Evolutionary conservation across 2,113 vertebrate species (phyloP).

Genomic region (Macrotis lagotis): DNA sequence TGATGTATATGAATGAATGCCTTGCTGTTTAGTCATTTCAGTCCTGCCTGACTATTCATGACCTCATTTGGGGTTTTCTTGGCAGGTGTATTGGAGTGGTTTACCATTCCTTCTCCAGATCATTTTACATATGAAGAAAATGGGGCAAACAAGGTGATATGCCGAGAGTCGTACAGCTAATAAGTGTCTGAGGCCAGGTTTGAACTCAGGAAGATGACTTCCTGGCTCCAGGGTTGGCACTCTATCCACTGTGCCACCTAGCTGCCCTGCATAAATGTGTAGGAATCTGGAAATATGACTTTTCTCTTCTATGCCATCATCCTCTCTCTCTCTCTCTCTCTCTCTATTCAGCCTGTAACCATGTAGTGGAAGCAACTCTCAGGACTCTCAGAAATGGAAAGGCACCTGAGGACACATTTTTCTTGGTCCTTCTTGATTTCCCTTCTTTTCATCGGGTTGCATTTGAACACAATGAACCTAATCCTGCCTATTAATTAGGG

Average conservation of each 20-base stretch:
- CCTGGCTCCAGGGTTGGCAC: too few relatives aligned
- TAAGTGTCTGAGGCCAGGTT: too few relatives aligned
- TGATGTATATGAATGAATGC: neutral
- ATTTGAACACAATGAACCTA: neutral
- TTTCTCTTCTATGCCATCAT: neutral
- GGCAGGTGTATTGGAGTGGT: too few relatives aligned
- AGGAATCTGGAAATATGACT: neutral
- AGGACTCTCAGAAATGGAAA: neutral
- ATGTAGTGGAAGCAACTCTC: neutral
- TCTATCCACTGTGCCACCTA: neutral
- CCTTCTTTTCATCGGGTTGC: neutral
- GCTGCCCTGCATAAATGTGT: neutral
- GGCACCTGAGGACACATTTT: neutral
- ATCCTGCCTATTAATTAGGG: neutral
- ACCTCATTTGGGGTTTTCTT: too few relatives aligned
- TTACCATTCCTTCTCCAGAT: too few relatives aligned
- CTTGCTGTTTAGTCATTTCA: neutral
- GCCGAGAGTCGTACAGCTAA: too few relatives aligned
- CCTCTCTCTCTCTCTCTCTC: neutral
- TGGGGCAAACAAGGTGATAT: too few relatives aligned
- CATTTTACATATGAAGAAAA: too few relatives aligned
- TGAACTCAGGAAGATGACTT: too few relatives aligned
- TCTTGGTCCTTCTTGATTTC: neutral
- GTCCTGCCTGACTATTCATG: too few relatives aligned
- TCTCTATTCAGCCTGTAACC: neutral